A percentile compares a stretch with the other conserved stretches of the same genome.
Conservation (phyloP, 2,797 vertebrate genomes). For the Meda fulgida region DNA sequence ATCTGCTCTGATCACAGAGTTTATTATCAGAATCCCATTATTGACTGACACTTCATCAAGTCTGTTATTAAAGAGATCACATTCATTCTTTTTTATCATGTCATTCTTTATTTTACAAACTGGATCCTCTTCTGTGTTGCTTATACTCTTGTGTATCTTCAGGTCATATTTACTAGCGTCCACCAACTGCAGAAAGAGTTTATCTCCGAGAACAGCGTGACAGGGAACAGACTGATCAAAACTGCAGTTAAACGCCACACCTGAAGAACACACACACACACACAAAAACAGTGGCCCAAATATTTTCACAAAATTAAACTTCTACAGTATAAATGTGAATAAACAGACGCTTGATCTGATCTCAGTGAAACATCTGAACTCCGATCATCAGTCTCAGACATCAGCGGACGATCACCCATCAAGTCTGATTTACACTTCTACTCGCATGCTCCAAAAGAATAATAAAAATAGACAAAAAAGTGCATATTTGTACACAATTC, state of each 20-base stretch:
- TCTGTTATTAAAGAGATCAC: not conserved
- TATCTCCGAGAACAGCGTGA: fast-evolving
- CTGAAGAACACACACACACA: slow-evolving; percentile 10
- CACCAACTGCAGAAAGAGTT: not conserved
- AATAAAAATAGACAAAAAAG: not conserved
- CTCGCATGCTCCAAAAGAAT: not conserved
- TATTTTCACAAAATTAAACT: not conserved
- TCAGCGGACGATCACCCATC: not conserved
- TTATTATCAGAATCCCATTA: slow-evolving; percentile 26
- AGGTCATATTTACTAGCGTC: fast-evolving
- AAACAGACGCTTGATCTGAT: not conserved
- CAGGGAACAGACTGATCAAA: fast-evolving
- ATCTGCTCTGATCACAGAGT: not conserved
- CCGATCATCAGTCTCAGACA: not conserved
- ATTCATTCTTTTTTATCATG: fast-evolving
- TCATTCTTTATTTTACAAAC: not conserved
- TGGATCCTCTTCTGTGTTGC: fast-evolving
- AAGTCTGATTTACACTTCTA: not conserved
- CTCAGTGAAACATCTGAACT: not conserved
- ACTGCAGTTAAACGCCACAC: fast-evolving
- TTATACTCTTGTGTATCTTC: fast-evolving
- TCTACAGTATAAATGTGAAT: not conserved
- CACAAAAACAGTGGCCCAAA: not conserved
- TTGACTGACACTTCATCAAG: not conserved
- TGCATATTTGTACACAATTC: not conserved